phyloP scores from a whole-genome alignment of 1,140 invertebrate species.

The Bombus fervidus region DNA sequence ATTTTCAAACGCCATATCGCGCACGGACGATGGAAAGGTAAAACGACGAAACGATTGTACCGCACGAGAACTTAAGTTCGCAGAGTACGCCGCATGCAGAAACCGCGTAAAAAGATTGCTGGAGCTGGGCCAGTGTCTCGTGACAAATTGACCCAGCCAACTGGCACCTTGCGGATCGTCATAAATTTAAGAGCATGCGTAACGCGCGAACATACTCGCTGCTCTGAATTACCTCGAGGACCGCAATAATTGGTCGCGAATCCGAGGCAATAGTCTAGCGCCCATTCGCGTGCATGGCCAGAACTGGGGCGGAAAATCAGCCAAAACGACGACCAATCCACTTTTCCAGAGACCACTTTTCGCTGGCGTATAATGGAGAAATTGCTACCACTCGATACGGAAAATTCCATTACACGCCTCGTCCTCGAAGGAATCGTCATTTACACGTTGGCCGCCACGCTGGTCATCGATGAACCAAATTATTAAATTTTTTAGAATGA shows the following conservation, averaged over 20 bases:
- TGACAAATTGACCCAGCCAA: constrained; percentile 21
- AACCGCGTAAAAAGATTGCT: constrained; percentile 25
- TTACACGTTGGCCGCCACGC: no score
- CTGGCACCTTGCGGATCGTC: constrained; percentile 21
- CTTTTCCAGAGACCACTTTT: neutral
- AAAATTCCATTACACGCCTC: no score
- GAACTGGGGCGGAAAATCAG: constrained; percentile 34
- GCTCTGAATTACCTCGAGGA: constrained; percentile 5
- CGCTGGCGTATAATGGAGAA: neutral
- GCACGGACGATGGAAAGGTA: no score
- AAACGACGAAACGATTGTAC: no score
- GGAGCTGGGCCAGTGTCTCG: constrained; percentile 35
- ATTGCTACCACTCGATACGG: neutral
- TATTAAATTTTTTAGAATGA: no score
- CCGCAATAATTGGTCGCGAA: constrained; percentile 29
- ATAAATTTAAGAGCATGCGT: constrained; percentile 17
- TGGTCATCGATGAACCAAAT: no score
- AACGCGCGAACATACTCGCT: neutral
- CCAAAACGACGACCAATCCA: constrained; percentile 5
- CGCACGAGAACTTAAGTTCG: no score
- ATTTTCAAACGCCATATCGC: no score
- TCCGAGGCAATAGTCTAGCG: neutral
- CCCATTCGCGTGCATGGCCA: neutral
- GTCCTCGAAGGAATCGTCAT: no score
- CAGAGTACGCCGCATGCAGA: no score